A percentile compares a stretch with the other conserved stretches of the same genome.
Evolutionary conservation across 2,888 invertebrate genomes (phyloP).

Genomic region (Isotomurus palustris): DNA sequence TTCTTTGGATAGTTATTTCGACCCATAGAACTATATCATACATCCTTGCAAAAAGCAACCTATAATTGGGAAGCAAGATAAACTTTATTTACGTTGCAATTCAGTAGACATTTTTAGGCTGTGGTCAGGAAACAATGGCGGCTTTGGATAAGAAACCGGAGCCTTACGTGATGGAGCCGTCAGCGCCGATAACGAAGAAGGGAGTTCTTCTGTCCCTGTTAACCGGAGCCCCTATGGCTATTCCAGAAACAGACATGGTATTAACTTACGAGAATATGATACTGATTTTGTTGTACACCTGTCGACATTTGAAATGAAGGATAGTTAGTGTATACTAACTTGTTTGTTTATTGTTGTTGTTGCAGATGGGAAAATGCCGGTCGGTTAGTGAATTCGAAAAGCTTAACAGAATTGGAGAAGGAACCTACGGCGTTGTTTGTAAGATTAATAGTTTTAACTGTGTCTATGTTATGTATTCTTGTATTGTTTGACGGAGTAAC

Average conservation of each 20-base stretch:
- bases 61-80: not conserved
- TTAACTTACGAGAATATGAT: constrained; percentile 48
- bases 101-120: not conserved
- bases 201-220: constrained; percentile 76
- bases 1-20: no score
- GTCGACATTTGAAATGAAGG: constrained; percentile 11
- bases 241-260: constrained; percentile 80
- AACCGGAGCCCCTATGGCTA: constrained; percentile 76
- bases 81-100: not conserved
- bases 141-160: constrained; percentile 11
- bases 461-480: constrained; percentile 8
- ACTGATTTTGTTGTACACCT: no score
- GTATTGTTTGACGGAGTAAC: not conserved
- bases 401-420: constrained; percentile 92
- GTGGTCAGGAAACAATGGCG: not conserved
- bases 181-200: constrained; percentile 57
- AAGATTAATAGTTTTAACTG: constrained; percentile 52
- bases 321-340: constrained; percentile 5
- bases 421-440: constrained; percentile 98
- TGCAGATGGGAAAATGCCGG: constrained; percentile 78
- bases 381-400: constrained; percentile 97
- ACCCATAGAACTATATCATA: no score
- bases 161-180: not conserved
- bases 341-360: constrained; percentile 22
- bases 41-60: no score